phyloP scores from a whole-genome alignment of 2,888 invertebrate species.

The Rotaria macrura region DNA sequence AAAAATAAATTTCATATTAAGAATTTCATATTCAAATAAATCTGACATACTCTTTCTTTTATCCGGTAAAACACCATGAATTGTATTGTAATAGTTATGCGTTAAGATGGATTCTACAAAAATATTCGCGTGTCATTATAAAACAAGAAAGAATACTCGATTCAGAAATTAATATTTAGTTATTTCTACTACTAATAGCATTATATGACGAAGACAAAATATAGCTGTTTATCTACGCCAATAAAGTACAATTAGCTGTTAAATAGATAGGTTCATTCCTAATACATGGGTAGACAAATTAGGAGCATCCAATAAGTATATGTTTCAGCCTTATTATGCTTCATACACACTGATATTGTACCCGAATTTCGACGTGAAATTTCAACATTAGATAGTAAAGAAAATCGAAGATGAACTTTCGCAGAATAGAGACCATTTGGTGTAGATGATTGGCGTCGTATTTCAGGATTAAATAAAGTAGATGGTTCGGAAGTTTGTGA shows the following conservation, averaged over 20 bases:
- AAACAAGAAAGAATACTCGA: too few relatives aligned
- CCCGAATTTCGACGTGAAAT: not conserved
- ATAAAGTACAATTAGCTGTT: not conserved
- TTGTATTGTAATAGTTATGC: conserved; percentile 19
- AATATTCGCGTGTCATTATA: not conserved
- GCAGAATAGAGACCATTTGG: not conserved
- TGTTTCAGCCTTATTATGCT: not conserved
- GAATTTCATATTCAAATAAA: not conserved
- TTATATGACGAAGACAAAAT: not conserved
- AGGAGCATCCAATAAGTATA: not conserved
- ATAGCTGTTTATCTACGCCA: not conserved
- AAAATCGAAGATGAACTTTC: not conserved
- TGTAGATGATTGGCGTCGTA: not conserved
- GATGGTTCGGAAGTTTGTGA: not conserved
- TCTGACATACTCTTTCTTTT: not conserved
- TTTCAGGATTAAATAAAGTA: not conserved
- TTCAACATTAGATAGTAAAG: not conserved
- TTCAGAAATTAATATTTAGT: not conserved
- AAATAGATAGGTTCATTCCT: not conserved
- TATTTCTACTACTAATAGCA: not conserved
- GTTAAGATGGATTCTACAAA: not conserved
- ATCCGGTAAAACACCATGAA: not conserved
- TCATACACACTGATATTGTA: not conserved
- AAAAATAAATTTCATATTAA: not conserved
- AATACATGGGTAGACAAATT: not conserved